Percentiles rank a stretch among this genome's conserved stretches.
phyloP scores from a whole-genome alignment of 2,888 invertebrate genomes.

The Ornithoptera priamus region DNA sequence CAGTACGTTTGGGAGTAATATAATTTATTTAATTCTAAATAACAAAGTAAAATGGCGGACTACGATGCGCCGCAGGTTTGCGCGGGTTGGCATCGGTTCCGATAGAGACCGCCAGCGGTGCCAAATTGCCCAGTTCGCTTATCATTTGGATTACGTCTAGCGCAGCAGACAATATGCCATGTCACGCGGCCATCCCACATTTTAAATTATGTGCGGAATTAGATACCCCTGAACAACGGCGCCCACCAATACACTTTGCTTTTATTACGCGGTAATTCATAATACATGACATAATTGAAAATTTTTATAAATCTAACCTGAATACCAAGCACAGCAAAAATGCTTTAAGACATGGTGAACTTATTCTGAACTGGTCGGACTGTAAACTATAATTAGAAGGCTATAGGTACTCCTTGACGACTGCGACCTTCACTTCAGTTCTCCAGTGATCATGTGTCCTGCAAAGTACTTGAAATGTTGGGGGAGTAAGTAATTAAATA shows the following conservation, averaged over 20 bases:
- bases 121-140: slow-evolving; percentile 75
- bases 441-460: too few species aligned
- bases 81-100: slow-evolving; percentile 65
- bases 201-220: slow-evolving; percentile 49
- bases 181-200: slow-evolving; percentile 40
- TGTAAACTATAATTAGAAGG: too few species aligned
- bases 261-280: slow-evolving; percentile 10
- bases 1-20: slow-evolving; percentile 46
- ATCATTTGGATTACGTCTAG: slow-evolving; percentile 69
- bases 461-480: too few species aligned
- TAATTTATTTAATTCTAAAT: slow-evolving; percentile 54
- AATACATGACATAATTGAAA: not conserved
- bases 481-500: too few species aligned
- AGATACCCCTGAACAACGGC: slow-evolving; percentile 36
- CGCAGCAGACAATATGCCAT: slow-evolving; percentile 40
- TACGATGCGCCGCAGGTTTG: slow-evolving; percentile 48
- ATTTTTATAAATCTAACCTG: too few species aligned
- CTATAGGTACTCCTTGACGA: too few species aligned
- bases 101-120: slow-evolving; percentile 59
- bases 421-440: too few species aligned
- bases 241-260: slow-evolving; percentile 17
- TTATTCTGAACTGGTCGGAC: too few species aligned
- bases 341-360: too few species aligned
- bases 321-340: too few species aligned
- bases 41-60: slow-evolving; percentile 57